Evolutionary conservation across 2,888 invertebrate species (phyloP).

Genomic region (Xanthia icteritia): DNA sequence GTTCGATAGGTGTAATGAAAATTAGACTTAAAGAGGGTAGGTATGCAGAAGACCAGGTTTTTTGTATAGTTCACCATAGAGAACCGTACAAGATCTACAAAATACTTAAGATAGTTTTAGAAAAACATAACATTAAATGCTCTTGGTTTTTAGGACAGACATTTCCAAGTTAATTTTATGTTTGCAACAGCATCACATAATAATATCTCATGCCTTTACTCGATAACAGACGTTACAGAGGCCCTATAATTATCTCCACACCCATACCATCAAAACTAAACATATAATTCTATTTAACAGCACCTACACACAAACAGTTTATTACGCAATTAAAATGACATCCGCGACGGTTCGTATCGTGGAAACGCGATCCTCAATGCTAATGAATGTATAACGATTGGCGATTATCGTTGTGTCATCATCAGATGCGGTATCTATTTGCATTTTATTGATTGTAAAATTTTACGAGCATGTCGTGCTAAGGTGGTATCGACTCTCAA

Average conservation of each 20-base stretch:
- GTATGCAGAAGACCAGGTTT: not conserved
- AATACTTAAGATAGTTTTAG: not conserved
- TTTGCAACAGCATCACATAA: slow-evolving; percentile 5
- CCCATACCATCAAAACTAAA: slow-evolving; percentile 31
- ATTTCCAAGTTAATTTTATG: not conserved
- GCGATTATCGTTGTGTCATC: slow-evolving; percentile 78
- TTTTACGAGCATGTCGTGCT: slow-evolving; percentile 81
- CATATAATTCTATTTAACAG: slow-evolving; percentile 48
- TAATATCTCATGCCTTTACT: not conserved
- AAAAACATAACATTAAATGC: not conserved
- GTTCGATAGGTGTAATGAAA: not conserved
- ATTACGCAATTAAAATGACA: slow-evolving; percentile 56
- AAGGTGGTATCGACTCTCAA: slow-evolving; percentile 79
- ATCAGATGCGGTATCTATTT: slow-evolving; percentile 78
- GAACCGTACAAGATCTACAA: not conserved
- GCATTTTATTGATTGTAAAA: slow-evolving; percentile 83
- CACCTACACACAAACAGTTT: slow-evolving; percentile 55
- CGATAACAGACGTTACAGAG: not conserved
- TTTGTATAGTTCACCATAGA: not conserved
- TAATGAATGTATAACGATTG: slow-evolving; percentile 76
- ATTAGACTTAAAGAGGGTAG: not conserved
- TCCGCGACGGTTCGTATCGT: slow-evolving; percentile 45
- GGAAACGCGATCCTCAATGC: slow-evolving; percentile 64
- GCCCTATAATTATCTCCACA: slow-evolving; percentile 19
- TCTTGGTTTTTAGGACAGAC: not conserved